phyloP scores from a whole-genome alignment of 1,140 invertebrate species.

The Drosophila erecta region DNA sequence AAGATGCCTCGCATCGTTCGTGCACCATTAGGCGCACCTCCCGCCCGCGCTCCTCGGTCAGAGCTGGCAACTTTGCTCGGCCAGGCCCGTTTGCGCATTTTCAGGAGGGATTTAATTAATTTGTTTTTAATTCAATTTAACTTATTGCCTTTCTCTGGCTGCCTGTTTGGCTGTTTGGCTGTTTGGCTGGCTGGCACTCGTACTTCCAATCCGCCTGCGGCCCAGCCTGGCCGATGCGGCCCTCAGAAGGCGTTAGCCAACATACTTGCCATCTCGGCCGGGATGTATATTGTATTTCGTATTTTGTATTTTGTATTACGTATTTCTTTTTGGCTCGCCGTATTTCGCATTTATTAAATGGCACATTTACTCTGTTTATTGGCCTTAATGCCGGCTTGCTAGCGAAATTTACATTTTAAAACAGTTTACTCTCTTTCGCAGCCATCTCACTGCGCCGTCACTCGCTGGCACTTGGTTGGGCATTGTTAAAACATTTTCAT shows the following conservation, averaged over 20 bases:
- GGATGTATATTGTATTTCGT: constrained; percentile 1
- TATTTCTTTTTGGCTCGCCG: constrained; percentile 35
- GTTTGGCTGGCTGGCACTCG: no score
- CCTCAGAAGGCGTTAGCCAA: background rate
- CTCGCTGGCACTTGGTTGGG: constrained; percentile 17
- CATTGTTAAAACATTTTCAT: constrained; percentile 82
- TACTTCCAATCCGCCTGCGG: no score
- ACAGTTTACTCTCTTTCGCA: constrained; percentile 65
- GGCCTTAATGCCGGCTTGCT: constrained; percentile 79
- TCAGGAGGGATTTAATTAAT: constrained; percentile 78
- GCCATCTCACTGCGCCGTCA: constrained; percentile 1
- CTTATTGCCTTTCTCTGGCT: constrained; percentile 56
- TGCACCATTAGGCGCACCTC: no score
- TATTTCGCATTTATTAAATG: constrained; percentile 71
- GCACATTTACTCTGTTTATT: constrained; percentile 82
- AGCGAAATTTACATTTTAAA: constrained; percentile 82
- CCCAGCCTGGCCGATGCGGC: no score
- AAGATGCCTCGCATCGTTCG: no score
- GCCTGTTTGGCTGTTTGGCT: background rate
- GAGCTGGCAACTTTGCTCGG: background rate
- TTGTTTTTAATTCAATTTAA: constrained; percentile 83
- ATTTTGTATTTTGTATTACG: constrained; percentile 53
- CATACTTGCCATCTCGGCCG: no score
- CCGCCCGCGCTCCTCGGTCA: no score
- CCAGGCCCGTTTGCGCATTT: constrained; percentile 43